phyloP scores from a whole-genome alignment of 2,797 vertebrate species.

The Artibeus lituratus region DNA sequence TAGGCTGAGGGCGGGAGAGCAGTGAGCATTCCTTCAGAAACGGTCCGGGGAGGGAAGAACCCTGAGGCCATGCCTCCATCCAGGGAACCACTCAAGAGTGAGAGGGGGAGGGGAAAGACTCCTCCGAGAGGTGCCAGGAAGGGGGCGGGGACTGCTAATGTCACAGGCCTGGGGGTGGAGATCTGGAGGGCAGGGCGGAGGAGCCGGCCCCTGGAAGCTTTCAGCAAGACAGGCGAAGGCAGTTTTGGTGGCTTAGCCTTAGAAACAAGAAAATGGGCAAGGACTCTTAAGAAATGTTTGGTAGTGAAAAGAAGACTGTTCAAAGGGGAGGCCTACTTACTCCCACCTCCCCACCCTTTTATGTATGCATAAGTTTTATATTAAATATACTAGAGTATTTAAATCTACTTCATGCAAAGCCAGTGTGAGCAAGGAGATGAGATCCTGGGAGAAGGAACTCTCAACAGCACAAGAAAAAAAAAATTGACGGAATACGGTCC shows the following conservation, averaged over 20 bases:
- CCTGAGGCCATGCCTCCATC: background rate
- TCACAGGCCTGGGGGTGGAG: background rate
- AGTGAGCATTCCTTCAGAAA: background rate
- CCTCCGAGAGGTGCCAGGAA: slow-evolving; percentile 7
- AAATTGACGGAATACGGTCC: background rate
- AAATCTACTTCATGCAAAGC: background rate
- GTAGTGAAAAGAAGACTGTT: background rate
- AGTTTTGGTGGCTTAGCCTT: background rate
- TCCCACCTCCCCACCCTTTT: background rate
- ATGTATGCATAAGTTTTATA: background rate
- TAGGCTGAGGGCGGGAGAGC: background rate
- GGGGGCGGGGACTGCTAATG: background rate
- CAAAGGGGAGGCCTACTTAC: background rate
- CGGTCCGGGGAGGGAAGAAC: background rate
- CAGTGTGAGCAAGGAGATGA: background rate
- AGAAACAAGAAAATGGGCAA: background rate
- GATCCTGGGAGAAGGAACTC: background rate
- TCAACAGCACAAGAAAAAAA: background rate
- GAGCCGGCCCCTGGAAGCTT: background rate
- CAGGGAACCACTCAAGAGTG: background rate
- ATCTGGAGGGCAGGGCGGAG: background rate
- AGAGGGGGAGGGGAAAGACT: background rate
- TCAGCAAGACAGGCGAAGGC: background rate
- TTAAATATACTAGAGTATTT: background rate
- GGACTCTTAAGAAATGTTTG: background rate